phyloP scores from a whole-genome alignment of 2,113 vertebrate species.

The Dasyurus viverrinus region DNA sequence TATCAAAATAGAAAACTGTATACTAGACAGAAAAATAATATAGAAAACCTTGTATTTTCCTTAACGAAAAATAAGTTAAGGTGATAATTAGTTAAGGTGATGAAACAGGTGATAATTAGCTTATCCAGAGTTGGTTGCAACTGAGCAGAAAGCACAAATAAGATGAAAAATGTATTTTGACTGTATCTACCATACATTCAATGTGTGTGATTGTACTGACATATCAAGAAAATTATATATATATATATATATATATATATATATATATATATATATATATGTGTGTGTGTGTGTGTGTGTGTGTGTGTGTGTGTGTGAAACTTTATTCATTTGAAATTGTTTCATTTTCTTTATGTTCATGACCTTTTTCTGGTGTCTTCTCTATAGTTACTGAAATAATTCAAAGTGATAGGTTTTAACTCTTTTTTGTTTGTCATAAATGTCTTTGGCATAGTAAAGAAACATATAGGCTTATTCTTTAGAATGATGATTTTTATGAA shows the following conservation, averaged over 20 bases:
- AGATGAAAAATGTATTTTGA: background rate
- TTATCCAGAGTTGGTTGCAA: background rate
- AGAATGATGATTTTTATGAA: background rate
- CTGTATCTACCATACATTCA: background rate
- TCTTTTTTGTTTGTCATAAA: background rate
- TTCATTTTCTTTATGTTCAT: background rate
- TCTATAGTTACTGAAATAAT: background rate
- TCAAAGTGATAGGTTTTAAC: background rate
- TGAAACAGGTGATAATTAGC: background rate
- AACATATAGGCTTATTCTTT: background rate
- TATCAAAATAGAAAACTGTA: background rate
- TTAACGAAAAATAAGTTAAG: background rate
- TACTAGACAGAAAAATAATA: background rate
- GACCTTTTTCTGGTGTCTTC: background rate
- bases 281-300: too few relatives aligned
- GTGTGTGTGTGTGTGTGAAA: too few relatives aligned
- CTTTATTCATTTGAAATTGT: background rate
- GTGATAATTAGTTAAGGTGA: background rate
- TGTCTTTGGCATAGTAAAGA: background rate
- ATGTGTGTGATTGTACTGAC: background rate
- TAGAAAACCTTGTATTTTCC: background rate
- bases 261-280: background rate
- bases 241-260: too few relatives aligned
- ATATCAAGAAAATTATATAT: background rate
- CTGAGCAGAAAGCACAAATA: background rate